These are phyloP conservation scores for Archips crataeganus DNA, from an alignment of 2,888 invertebrate species.

Conservation along the genomic window DNA sequence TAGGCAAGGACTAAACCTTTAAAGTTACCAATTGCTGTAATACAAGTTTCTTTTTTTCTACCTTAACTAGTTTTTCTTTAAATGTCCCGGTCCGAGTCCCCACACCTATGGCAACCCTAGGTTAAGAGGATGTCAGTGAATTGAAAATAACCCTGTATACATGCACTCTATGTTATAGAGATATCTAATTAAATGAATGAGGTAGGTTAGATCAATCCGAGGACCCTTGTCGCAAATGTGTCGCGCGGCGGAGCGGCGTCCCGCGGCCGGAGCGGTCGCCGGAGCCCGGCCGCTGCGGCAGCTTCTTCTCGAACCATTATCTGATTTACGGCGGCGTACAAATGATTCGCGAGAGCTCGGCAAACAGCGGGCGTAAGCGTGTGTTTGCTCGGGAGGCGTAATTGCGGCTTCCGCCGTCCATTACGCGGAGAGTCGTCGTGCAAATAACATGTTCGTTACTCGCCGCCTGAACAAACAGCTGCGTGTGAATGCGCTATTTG, in stretches of 20 bases:
- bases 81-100: no score
- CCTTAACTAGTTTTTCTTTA: no score
- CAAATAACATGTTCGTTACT: slow-evolving; percentile 19
- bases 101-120: no score
- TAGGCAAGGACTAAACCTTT: no score
- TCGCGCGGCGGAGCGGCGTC: neutral
- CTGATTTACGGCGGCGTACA: neutral
- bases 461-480: slow-evolving; percentile 10
- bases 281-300: neutral
- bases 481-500: neutral
- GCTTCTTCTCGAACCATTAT: slow-evolving; percentile 5
- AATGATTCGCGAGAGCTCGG: neutral
- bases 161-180: no score
- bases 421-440: slow-evolving; percentile 11
- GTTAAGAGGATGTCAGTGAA: no score
- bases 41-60: no score
- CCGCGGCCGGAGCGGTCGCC: neutral
- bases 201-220: neutral
- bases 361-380: slow-evolving; percentile 8
- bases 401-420: slow-evolving; percentile 9
- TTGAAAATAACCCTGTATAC: no score
- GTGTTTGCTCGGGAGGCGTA: slow-evolving; percentile 10
- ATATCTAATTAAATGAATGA: neutral
- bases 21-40: no score
- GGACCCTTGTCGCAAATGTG: neutral